Conservation (phyloP, 2,888 invertebrate species). For the Stenchaetothrips biformis region DNA sequence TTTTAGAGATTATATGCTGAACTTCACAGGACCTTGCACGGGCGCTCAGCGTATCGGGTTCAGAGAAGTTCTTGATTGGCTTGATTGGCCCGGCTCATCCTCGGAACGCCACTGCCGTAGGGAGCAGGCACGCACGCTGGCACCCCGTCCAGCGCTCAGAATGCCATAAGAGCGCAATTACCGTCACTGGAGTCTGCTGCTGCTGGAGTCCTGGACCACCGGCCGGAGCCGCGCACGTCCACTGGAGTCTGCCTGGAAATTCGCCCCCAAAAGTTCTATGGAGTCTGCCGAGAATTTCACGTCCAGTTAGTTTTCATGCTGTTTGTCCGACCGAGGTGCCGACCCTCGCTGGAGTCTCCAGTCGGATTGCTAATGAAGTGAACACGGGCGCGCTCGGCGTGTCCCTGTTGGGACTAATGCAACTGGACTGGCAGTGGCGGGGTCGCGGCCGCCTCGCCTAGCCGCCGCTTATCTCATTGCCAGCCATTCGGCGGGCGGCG, state of each 20-base stretch:
- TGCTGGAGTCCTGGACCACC: too few species aligned
- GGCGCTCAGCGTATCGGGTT: not conserved
- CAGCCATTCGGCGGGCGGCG: too few species aligned
- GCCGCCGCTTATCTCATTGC: too few species aligned
- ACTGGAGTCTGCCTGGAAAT: too few species aligned
- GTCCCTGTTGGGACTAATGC: not conserved
- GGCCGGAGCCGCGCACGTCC: too few species aligned
- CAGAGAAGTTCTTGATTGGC: not conserved
- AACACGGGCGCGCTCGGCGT: not conserved
- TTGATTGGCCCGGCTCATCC: not conserved
- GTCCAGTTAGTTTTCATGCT: not conserved
- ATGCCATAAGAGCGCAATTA: not conserved
- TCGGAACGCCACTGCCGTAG: not conserved
- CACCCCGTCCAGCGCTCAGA: not conserved
- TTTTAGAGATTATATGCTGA: too few species aligned
- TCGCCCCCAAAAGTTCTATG: too few species aligned
- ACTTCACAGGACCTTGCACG: not conserved
- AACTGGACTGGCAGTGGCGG: not conserved
- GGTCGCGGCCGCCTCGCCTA: not conserved
- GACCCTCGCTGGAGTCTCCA: too few species aligned
- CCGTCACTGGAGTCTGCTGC: not conserved
- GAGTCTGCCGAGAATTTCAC: not conserved
- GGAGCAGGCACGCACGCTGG: too few species aligned
- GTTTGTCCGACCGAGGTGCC: too few species aligned
- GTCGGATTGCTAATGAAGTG: conserved; percentile 1